A percentile compares a stretch with the other conserved stretches of the same genome.
Evolutionary conservation across 2,113 vertebrate species (phyloP).

Genomic region (Nycticorax nycticorax): DNA sequence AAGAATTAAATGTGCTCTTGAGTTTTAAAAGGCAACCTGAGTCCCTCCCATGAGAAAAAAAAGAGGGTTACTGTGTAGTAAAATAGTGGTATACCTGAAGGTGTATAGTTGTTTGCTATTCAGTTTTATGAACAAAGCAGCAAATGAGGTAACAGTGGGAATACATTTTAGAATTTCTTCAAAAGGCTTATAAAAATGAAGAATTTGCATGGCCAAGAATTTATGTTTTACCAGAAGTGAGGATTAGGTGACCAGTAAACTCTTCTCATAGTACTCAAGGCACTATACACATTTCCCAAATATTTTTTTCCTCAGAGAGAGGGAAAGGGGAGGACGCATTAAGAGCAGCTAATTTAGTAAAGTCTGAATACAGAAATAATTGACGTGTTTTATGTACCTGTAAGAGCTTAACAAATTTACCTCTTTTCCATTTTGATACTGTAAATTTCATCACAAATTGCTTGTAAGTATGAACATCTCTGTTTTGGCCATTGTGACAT

Average conservation of each 20-base stretch:
- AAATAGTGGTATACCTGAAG: neutral
- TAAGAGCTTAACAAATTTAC: slow-evolving; percentile 66
- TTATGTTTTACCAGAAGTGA: neutral
- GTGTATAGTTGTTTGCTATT: neutral
- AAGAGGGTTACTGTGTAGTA: neutral
- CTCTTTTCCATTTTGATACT: slow-evolving; percentile 90
- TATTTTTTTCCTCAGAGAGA: neutral
- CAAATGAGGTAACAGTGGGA: neutral
- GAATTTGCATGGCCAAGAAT: neutral
- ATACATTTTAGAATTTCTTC: neutral
- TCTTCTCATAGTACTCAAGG: neutral
- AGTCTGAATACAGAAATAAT: neutral
- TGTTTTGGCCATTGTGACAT: slow-evolving; percentile 91
- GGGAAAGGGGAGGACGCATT: neutral
- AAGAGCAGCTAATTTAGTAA: neutral
- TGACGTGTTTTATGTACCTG: neutral
- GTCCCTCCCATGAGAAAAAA: neutral
- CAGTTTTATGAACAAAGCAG: neutral
- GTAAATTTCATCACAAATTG: slow-evolving; percentile 93
- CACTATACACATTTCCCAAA: neutral
- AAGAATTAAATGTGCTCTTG: neutral
- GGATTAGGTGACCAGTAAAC: neutral
- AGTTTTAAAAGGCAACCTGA: neutral
- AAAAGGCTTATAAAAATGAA: neutral
- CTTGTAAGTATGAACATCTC: slow-evolving; percentile 85